These are phyloP conservation scores for Arizona elegans DNA, from an alignment of 2,113 vertebrate species.

Conservation along the genomic window DNA sequence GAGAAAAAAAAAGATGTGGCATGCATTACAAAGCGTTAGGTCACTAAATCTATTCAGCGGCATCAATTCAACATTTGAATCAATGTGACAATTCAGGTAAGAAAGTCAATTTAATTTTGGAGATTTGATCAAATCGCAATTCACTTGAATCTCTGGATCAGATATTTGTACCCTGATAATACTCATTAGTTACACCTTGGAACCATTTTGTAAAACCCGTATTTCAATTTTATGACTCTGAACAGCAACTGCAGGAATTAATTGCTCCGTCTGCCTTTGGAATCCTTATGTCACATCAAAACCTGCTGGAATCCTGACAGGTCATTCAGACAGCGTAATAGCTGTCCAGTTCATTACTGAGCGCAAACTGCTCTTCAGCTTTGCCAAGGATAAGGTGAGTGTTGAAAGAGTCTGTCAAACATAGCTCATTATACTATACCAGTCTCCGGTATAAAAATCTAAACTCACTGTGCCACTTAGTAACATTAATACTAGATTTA, in stretches of 20 bases:
- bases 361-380: constrained; percentile 81
- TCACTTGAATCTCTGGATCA: neutral
- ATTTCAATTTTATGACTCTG: constrained; percentile 30
- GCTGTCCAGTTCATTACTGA: constrained; percentile 74
- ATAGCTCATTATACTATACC: neutral
- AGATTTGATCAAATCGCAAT: neutral
- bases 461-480: neutral
- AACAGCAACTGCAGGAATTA: constrained; percentile 79
- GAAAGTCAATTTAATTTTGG: neutral
- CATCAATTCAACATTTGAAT: neutral
- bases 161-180: neutral
- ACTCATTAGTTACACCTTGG: neutral
- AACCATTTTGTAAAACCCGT: neutral
- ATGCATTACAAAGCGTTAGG: neutral
- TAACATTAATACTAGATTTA: neutral
- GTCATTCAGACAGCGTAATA: constrained; percentile 72
- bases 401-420: neutral
- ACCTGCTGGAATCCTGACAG: constrained; percentile 70
- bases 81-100: neutral
- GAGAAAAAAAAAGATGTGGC: neutral
- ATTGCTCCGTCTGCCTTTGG: constrained; percentile 80
- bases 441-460: neutral
- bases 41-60: neutral
- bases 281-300: constrained; percentile 78
- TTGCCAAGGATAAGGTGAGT: constrained; percentile 80